Evolutionary conservation across 2,797 vertebrate genomes (phyloP).

Genomic region (Halcyon smyrnensis): DNA sequence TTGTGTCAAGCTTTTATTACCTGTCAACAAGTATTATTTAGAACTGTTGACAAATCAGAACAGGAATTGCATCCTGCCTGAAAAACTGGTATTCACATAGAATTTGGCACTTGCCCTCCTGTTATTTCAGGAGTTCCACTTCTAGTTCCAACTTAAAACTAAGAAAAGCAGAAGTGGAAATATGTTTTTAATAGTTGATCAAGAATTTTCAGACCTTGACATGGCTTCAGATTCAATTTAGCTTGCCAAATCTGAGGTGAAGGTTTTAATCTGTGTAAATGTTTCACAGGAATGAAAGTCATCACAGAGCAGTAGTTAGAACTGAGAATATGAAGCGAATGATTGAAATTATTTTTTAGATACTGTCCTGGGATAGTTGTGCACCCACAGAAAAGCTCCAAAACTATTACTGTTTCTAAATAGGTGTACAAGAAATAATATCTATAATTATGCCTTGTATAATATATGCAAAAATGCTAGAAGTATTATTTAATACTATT

Average conservation of each 20-base stretch:
- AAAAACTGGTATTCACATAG: not conserved
- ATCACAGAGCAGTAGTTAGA: not conserved
- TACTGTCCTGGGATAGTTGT: not conserved
- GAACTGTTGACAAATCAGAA: slow-evolving; percentile 51
- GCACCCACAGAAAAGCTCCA: not conserved
- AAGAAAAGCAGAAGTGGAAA: slow-evolving; percentile 56
- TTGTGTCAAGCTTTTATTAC: not conserved
- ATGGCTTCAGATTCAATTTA: not conserved
- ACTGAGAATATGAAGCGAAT: not conserved
- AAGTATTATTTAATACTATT: not conserved
- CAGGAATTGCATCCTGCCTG: not conserved
- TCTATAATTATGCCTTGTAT: not conserved
- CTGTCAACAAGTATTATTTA: slow-evolving; percentile 58
- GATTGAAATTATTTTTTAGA: not conserved
- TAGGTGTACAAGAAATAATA: not conserved
- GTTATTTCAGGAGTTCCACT: slow-evolving; percentile 50
- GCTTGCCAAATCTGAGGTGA: slow-evolving; percentile 8
- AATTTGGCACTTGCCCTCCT: not conserved
- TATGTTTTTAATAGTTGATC: slow-evolving; percentile 26
- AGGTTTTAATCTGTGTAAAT: slow-evolving; percentile 1
- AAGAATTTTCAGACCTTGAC: slow-evolving; percentile 48
- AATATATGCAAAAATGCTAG: not conserved
- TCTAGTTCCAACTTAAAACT: slow-evolving; percentile 38
- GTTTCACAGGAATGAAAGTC: slow-evolving; percentile 9
- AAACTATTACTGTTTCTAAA: not conserved